Base-by-base conservation (phyloP, 2,888 invertebrate genomes). In the Apodemia hepburni region DNA sequence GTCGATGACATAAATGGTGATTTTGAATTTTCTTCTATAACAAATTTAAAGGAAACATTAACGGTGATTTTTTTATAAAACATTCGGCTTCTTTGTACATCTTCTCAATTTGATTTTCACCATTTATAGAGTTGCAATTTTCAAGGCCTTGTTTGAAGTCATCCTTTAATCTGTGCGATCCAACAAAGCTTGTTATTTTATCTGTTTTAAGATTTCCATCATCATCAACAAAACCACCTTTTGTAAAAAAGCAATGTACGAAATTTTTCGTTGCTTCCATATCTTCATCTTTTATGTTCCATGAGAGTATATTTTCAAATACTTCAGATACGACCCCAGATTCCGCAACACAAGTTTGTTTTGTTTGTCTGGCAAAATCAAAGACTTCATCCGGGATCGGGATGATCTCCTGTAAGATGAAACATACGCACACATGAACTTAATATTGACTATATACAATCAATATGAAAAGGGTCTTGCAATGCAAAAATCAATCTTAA, bases 181-280 rank as follows among this genome's bases (percentile, higher is more conserved):
- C 76, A n/a, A 84, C 67, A 18, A 79, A 69, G 0, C 70, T 65
- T 47, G 74, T 69, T 17, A 79, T 68, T 17, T 76, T 77, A 0
- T 82, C 81, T 2, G 76, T 77, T 5, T 82, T 77, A 29, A 85
- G 67, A 58, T 76, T 73, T 4, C 83, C 85, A 18, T 73, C 69
- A 3, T 66, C 59, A n/a, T 73, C 68, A 3, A 68, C 65, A 7
- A 75, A 73, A 17, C 78, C 77, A n/a, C 80, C 64, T 59, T 77
- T 78, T 61, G 75, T 74, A 65, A 80, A 75, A 62, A 82, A 71
- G 68, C 90, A 89, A 47, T 79, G 74, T 3, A 81, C 63, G 49
- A 80, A 82, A n/a, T 81, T 77, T 68, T 79, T 81, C 3, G 84
- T 69, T 8, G 70, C 69, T 15, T 79, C 73, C 49, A 78, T 79